Base-by-base conservation (phyloP, 2,888 invertebrate species). In the Bombyx huttoni region DNA sequence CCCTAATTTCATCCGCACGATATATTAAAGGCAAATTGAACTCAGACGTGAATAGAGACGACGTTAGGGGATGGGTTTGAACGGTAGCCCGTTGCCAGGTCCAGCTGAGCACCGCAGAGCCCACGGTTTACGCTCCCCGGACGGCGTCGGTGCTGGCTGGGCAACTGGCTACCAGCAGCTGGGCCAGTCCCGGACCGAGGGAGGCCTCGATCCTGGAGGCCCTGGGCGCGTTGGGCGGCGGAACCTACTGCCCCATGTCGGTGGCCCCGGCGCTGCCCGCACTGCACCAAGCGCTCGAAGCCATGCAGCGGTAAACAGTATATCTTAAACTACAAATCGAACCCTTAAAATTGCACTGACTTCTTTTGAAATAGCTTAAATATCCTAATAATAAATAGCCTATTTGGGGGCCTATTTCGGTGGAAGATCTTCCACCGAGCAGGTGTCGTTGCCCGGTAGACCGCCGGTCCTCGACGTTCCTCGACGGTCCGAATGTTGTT, bases 131-230 rank as follows among this genome's bases (percentile, higher is more conserved):
- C 68, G 77, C 81, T 12, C 56, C 63, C 0, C 78, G 86, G 12
- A 81, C 79, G 0, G 81, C 78, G 0, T 58, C 51, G 6, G 73
- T 76, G 0, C 63, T 84, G 3, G 76, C 73, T 48, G 54, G 63
- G 0, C 75, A 77, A 61, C 68, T 81, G 47, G 50, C 60, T 61
- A 2, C 57, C 58, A 40, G 68, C 51, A 51, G 52, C 13, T 59
- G 61, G 56, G 49, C 51, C 1, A 46, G 56, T 0, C 64, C 60
- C 10, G 68, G 70, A 7, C 53, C 56, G 1, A 67, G 82, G 7
- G 60, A 64, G 33, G 60, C 64, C 0, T 74, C 84, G 14, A 65
- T 84, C 55, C 66, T 86, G 34, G 83, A 81, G 55, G 83, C 78
- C 45, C 66, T 83, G 51, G 79, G 72, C 0, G 84, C 84, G 24